Conservation (phyloP, 2,888 invertebrate genomes). For the Fabriciana adippe region DNA sequence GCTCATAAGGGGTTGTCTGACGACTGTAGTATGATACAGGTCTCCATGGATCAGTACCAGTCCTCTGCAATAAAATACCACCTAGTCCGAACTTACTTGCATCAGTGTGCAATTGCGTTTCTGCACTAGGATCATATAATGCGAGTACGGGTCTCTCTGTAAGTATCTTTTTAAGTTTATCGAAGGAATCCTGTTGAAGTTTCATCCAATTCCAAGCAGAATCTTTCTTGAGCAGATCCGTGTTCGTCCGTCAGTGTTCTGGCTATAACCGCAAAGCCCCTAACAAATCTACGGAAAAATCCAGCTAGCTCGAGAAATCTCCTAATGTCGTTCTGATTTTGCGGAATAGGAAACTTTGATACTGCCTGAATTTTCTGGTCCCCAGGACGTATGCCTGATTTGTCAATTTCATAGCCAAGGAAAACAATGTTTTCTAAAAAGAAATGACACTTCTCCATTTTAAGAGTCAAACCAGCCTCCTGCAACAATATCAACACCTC, state of each 20-base stretch:
- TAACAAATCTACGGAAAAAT: slow-evolving; percentile 40
- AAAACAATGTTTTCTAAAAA: slow-evolving; percentile 36
- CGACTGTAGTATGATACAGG: too few relatives aligned
- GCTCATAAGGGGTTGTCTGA: too few relatives aligned
- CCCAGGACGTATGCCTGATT: slow-evolving; percentile 33
- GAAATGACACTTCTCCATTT: slow-evolving; percentile 37
- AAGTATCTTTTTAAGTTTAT: slow-evolving; percentile 5
- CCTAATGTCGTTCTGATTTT: slow-evolving; percentile 37
- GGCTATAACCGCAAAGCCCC: slow-evolving; percentile 38
- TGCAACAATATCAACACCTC: slow-evolving; percentile 29
- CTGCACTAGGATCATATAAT: slow-evolving; percentile 45
- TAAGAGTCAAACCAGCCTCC: slow-evolving; percentile 31
- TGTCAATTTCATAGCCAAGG: slow-evolving; percentile 41
- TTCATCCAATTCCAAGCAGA: slow-evolving; percentile 32
- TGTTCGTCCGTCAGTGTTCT: slow-evolving; percentile 37
- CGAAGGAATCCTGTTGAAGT: slow-evolving; percentile 15
- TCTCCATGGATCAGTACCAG: too few relatives aligned
- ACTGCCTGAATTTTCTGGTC: slow-evolving; percentile 33
- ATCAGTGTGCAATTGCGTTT: slow-evolving; percentile 51
- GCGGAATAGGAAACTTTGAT: slow-evolving; percentile 35
- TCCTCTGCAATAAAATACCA: too few relatives aligned
- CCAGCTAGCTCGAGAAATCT: slow-evolving; percentile 42
- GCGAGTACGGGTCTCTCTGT: slow-evolving; percentile 42
- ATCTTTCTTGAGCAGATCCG: slow-evolving; percentile 37
- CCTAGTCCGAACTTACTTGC: slow-evolving; percentile 38